Evolutionary conservation across 1,140 invertebrate genomes (phyloP), one percentile per base, ranked within the genome.

Genomic region (Sitobion miscanthi): DNA sequence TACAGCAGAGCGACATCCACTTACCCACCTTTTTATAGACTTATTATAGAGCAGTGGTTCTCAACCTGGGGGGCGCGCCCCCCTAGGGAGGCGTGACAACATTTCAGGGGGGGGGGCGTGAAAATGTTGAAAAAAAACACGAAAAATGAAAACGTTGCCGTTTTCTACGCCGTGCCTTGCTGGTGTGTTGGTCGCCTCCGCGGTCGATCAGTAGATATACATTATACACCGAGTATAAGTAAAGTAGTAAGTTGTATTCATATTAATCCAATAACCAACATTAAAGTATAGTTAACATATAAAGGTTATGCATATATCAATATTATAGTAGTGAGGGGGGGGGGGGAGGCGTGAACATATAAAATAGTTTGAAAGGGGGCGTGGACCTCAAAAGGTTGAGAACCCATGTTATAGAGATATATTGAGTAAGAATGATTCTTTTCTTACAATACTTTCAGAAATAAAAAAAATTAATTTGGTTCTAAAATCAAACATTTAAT

Each of bases 401-500:
- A 52, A 87, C 86, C 47, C 47, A 87, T 87, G 86, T 3, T n/a
- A 0, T 77, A 69, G 38, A 1, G 2, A 35, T 35, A 77, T n/a
- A 77, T 77, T 77, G 30, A 77, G 14, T n/a, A n/a, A 17, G 30
- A n/a, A 77, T 5, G n/a, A n/a, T 17, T n/a, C 3, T 77, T 25
- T 49, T 49, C 42, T 87, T 87, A 49, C 17, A 35, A 49, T n/a
- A n/a, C 5, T 23, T 35, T n/a, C 0, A 7, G 17, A 21, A 86
- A 20, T 5, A 90, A 69, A 45, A 90, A 90, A 45, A 69, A 45
- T 30, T 35, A 5, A 57, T 90, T 62, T 90, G 14, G 23, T 90
- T 90, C 89, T 90, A 90, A 90, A 69, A 69, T 90, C 54, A 69
- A 90, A 62, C 35, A n/a, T 90, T 62, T 90, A 90, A 30, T 90